Evolutionary conservation across 2,888 invertebrate species (phyloP), one percentile per base, ranked within the genome.

Genomic region (Syrista parreyssii): DNA sequence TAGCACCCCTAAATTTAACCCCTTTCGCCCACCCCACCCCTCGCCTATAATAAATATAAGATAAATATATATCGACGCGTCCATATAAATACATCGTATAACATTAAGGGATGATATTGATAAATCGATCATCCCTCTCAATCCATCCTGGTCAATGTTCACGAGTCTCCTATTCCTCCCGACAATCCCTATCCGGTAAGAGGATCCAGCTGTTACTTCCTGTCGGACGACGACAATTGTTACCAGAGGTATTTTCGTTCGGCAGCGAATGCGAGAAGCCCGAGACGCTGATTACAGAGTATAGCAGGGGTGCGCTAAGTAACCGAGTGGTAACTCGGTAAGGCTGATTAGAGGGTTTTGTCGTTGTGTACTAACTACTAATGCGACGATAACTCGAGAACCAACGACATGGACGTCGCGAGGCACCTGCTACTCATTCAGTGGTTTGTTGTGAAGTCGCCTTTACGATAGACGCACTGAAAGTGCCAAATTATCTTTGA

Each of bases 241-340:
- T 71, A 6, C 31, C 30, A 15, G 31, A 1, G 12, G 69, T 12
- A 32, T 11, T 4, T 68, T 12, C 3, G 55, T 9, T 55, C 23
- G 15, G 9, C 23, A 55, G 23, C 71, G 71, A 71, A 31, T 71
- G 71, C 71, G 31, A 71, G 71, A 71, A 33, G 74, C 80, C 68
- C 78, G 80, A 82, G 72, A 80, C 81, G 83, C 80, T 86, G 86
- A 86, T 86, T 86, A 86, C 85, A 85, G 86, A 84, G 81, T 83
- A 33, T 71, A 31, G 31, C 31, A 23, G 71, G 31, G 31, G 31
- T 76, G 71, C 80, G 68, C 82, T 79, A 84, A 86, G 84, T 84
- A 84, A 82, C 77, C 73, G 78, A 82, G 82, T 82, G 82, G 84
- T 80, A 83, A 83, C 84, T 84, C 83, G 81, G 81, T 68, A 35